phyloP scores from a whole-genome alignment of 2,888 invertebrate genomes.

The Harpagoxenus sublaevis region DNA sequence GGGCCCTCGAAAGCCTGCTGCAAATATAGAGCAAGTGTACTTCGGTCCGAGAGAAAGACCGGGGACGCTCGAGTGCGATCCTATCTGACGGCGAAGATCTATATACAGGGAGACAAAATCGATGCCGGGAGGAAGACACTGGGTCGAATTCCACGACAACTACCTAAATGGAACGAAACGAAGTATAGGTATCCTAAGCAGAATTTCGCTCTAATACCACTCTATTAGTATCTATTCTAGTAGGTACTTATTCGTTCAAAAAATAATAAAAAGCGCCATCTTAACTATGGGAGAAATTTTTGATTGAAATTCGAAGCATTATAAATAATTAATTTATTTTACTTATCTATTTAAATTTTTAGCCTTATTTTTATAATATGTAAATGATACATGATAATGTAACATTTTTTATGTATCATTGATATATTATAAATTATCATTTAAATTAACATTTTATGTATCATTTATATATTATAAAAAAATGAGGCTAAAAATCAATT shows the following conservation, averaged over 20 bases:
- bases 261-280: conserved; percentile 10
- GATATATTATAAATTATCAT: no score
- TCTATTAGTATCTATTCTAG: not conserved
- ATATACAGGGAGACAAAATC: conserved; percentile 56
- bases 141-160: not conserved
- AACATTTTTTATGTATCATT: no score
- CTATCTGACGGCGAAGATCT: conserved; percentile 64
- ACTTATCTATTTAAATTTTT: not conserved
- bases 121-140: conserved; percentile 29
- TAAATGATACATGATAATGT: not conserved
- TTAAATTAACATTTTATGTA: no score
- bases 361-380: not conserved
- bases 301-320: not conserved
- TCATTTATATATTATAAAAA: no score
- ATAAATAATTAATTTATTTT: not conserved
- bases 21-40: conserved; percentile 68
- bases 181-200: not conserved
- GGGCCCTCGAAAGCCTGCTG: conserved; percentile 58
- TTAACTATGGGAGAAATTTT: not conserved
- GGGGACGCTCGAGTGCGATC: conserved; percentile 53
- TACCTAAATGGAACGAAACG: not conserved
- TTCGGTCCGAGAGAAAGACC: conserved; percentile 61
- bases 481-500: no score
- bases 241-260: not conserved
- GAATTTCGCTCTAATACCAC: not conserved